Conservation (phyloP, 2,797 vertebrate genomes). For the Poeciliopsis gracilis region DNA sequence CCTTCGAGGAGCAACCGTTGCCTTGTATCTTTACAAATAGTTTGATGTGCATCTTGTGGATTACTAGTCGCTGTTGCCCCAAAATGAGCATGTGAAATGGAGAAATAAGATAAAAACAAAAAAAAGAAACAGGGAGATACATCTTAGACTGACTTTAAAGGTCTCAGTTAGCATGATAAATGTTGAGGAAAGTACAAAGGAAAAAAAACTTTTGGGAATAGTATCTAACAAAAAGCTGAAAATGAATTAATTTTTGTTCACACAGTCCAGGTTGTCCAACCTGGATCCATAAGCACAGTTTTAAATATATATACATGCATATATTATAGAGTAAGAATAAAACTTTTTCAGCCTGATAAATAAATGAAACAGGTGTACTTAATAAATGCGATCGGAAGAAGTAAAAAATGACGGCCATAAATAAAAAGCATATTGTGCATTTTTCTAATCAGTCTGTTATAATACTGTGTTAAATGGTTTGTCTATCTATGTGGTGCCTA, state of each 20-base stretch:
- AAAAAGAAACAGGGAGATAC: background rate
- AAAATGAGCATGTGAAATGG: background rate
- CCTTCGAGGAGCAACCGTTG: background rate
- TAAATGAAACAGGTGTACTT: background rate
- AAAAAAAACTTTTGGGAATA: background rate
- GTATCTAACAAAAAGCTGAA: background rate
- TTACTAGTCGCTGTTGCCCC: background rate
- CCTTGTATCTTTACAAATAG: background rate
- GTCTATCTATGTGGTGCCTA: background rate
- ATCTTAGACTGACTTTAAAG: background rate
- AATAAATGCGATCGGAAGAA: background rate
- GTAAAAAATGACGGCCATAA: background rate
- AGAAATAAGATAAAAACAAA: background rate
- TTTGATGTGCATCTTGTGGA: background rate
- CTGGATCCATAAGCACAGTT: background rate
- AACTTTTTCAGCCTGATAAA: background rate
- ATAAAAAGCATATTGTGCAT: background rate
- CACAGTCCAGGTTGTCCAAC: background rate
- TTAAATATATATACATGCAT: background rate
- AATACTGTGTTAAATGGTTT: background rate
- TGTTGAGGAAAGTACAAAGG: background rate
- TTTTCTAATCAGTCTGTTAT: background rate
- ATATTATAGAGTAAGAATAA: background rate
- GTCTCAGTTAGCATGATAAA: background rate
- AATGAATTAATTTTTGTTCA: background rate